Conservation (phyloP, 2,797 vertebrate species). For the Protosalanx chinensis region DNA sequence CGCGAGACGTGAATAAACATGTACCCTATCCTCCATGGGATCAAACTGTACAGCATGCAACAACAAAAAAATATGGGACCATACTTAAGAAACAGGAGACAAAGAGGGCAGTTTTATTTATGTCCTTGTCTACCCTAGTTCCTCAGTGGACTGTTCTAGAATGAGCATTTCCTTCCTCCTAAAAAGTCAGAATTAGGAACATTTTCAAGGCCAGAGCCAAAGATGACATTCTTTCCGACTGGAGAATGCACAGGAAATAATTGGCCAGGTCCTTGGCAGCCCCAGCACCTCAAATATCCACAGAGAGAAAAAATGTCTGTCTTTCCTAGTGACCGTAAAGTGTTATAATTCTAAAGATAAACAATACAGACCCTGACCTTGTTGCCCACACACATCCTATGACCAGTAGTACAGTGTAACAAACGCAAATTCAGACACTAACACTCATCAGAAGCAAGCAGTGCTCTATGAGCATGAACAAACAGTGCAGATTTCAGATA, state of each 20-base stretch:
- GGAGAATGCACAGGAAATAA: conserved; percentile 61
- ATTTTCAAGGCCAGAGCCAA: conserved; percentile 42
- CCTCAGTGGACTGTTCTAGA: conserved; percentile 58
- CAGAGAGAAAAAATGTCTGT: conserved; percentile 41
- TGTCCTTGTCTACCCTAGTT: conserved; percentile 39
- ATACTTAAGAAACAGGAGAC: background rate
- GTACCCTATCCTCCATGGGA: conserved; percentile 30
- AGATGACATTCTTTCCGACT: conserved; percentile 45
- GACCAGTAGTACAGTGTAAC: background rate
- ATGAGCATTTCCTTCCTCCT: conserved; percentile 53
- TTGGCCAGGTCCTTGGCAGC: conserved; percentile 70
- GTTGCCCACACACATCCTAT: background rate
- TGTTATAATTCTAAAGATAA: background rate
- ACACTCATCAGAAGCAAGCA: conserved; percentile 43
- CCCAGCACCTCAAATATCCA: conserved; percentile 43
- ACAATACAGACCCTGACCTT: background rate
- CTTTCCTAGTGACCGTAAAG: background rate
- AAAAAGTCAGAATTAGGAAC: conserved; percentile 41
- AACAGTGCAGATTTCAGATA: conserved; percentile 59
- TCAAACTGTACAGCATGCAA: background rate
- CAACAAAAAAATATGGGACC: background rate
- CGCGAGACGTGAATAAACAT: conserved; percentile 29
- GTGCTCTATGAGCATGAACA: conserved; percentile 46
- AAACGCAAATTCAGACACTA: conserved; percentile 3
- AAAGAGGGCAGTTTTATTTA: background rate